A percentile compares a stretch with the other conserved stretches of the same genome.
phyloP scores from a whole-genome alignment of 2,113 vertebrate genomes.

The Phoenicopterus ruber region DNA sequence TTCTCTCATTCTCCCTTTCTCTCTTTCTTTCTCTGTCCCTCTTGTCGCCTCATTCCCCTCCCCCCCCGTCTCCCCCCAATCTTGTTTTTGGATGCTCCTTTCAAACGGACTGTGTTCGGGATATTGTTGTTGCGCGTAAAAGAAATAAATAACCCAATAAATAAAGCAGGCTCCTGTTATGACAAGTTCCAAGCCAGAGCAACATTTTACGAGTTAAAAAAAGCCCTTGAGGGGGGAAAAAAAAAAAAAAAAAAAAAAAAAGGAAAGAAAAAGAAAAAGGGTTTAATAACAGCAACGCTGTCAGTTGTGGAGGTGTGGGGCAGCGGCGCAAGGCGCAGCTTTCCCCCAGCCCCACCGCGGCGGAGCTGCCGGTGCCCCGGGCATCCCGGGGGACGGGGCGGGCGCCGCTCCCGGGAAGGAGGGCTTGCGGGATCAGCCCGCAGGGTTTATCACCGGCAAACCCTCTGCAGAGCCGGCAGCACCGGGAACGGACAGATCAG shows the following conservation, averaged over 20 bases:
- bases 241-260: neutral
- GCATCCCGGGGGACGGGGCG: rapidly evolving
- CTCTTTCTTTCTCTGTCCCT: rapidly evolving
- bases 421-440: neutral
- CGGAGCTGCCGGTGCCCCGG: neutral
- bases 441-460: neutral
- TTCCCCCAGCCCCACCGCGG: neutral
- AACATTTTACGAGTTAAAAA: neutral
- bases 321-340: neutral
- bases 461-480: neutral
- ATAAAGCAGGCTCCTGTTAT: constrained; percentile 9
- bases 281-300: neutral
- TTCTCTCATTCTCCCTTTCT: rapidly evolving
- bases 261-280: neutral
- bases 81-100: neutral
- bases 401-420: neutral
- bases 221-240: neutral
- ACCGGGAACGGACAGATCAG: no score
- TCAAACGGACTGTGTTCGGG: neutral
- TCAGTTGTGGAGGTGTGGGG: neutral
- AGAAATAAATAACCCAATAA: constrained; percentile 23
- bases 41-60: no score
- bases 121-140: neutral
- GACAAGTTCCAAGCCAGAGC: neutral
- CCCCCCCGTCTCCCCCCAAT: rapidly evolving